A percentile compares a stretch with the other conserved stretches of the same genome.
Evolutionary conservation across 2,113 vertebrate species (phyloP).

Genomic region (Pseudorectes ferrugineus): DNA sequence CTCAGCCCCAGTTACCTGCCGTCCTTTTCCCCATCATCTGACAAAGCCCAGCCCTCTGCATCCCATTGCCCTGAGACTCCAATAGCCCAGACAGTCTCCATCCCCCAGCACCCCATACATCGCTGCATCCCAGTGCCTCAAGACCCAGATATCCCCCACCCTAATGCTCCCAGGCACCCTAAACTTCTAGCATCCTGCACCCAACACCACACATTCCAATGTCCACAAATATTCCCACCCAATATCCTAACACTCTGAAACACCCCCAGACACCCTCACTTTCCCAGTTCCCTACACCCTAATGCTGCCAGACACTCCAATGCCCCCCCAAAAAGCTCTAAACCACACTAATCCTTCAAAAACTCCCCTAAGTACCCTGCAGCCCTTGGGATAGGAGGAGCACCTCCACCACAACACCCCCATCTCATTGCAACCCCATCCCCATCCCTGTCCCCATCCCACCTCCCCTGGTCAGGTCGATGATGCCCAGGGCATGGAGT

Average conservation of each 20-base stretch:
- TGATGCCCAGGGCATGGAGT: slow-evolving; percentile 22
- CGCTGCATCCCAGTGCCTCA: background rate
- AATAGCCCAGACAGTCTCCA: background rate
- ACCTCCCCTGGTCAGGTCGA: background rate
- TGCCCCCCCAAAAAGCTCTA: background rate
- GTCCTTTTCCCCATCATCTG: background rate
- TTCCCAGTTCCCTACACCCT: background rate
- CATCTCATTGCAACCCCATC: background rate
- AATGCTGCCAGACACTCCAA: background rate
- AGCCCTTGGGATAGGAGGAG: background rate
- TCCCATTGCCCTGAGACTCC: background rate
- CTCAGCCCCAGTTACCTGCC: background rate
- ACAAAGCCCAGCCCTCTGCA: background rate
- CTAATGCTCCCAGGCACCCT: background rate
- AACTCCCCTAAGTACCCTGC: background rate
- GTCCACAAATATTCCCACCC: background rate
- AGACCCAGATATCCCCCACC: background rate
- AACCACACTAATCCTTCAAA: background rate
- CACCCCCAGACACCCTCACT: background rate
- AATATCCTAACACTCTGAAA: background rate
- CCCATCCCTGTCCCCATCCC: background rate
- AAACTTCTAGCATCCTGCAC: background rate
- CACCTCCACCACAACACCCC: background rate
- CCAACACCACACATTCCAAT: background rate
- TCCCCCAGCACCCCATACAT: background rate